A percentile compares a stretch with the other conserved stretches of the same genome.
Conservation (phyloP, 2,797 vertebrate genomes). For the Gila robusta region DNA sequence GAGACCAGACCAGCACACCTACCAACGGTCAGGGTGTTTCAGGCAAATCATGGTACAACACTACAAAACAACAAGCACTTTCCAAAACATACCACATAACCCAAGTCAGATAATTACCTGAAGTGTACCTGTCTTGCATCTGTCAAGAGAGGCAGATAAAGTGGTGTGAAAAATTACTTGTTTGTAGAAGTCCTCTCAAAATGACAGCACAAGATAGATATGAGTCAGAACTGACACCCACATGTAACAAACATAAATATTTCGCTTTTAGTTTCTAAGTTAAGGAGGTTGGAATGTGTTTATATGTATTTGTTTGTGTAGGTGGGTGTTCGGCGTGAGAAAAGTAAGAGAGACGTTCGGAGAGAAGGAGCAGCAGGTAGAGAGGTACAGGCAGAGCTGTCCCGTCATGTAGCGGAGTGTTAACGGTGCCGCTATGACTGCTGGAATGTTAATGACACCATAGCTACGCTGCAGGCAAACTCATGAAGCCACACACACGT, state of each 20-base stretch:
- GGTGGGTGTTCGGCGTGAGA: constrained; percentile 26
- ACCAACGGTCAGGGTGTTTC: constrained; percentile 66
- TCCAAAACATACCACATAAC: constrained; percentile 66
- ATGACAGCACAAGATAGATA: constrained; percentile 58
- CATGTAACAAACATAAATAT: constrained; percentile 20
- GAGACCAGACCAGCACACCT: constrained; percentile 70
- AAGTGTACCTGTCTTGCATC: constrained; percentile 67
- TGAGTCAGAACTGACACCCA: constrained; percentile 62
- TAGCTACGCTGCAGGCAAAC: constrained; percentile 67
- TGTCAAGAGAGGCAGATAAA: constrained; percentile 64
- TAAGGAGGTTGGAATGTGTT: not conserved
- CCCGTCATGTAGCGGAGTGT: constrained; percentile 72
- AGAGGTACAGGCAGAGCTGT: constrained; percentile 66
- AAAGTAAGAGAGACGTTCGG: not conserved
- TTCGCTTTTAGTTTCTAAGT: constrained; percentile 5
- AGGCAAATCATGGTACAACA: constrained; percentile 39
- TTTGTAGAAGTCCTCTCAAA: constrained; percentile 65
- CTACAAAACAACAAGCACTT: constrained; percentile 52
- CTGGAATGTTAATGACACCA: constrained; percentile 81
- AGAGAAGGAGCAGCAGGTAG: constrained; percentile 24
- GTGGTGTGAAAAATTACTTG: constrained; percentile 69
- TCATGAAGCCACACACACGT: constrained; percentile 55
- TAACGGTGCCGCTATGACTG: constrained; percentile 70
- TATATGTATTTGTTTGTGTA: constrained; percentile 46
- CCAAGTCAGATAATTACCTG: constrained; percentile 63